Evolutionary conservation across 2,888 invertebrate species (phyloP).

Genomic region (Bursaphelenchus okinawaensis): DNA sequence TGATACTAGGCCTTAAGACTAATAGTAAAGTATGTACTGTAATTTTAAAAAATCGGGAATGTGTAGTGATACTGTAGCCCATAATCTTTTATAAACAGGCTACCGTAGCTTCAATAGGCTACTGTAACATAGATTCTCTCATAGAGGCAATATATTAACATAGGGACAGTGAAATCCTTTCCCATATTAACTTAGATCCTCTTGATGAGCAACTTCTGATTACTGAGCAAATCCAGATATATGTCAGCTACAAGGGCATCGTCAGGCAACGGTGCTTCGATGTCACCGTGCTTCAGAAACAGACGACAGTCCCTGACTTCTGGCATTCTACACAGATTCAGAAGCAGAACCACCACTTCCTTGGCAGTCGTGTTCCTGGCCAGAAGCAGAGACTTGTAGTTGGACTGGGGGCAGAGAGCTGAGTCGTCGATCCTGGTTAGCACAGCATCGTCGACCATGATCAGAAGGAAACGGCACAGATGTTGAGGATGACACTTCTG

Average conservation of each 20-base stretch:
- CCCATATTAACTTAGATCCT: constrained; percentile 19
- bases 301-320: constrained; percentile 17
- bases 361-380: constrained; percentile 33
- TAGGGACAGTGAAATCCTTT: no score
- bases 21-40: no score
- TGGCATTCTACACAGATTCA: constrained; percentile 35
- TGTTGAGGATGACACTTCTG: constrained; percentile 90
- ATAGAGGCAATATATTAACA: no score
- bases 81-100: no score
- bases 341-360: constrained; percentile 39
- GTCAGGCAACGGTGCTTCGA: constrained; percentile 41
- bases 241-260: constrained; percentile 38
- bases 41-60: no score
- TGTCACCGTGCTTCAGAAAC: constrained; percentile 26
- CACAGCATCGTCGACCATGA: constrained; percentile 76
- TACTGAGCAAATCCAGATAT: constrained; percentile 29
- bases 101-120: no score
- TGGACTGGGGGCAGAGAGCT: constrained; percentile 64
- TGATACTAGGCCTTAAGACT: no score
- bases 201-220: constrained; percentile 42
- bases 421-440: constrained; percentile 86
- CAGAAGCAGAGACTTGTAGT: constrained; percentile 52
- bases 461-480: constrained; percentile 78
- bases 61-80: no score
- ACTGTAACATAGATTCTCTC: no score